Conservation (phyloP, 2,113 vertebrate species). For the Hymenochirus boettgeri region DNA sequence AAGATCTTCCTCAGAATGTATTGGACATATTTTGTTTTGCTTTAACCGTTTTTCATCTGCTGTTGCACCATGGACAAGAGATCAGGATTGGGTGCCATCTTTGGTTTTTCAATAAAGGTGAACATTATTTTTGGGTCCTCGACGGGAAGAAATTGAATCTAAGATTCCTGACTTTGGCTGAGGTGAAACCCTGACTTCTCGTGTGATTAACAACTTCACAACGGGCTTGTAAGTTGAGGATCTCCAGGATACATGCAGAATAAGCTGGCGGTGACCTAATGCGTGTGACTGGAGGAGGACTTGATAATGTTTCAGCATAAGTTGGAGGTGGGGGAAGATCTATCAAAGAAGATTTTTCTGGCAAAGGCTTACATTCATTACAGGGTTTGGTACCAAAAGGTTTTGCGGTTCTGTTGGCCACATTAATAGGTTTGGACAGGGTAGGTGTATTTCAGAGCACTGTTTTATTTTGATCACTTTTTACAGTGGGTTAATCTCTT, state of each 20-base stretch:
- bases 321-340: slow-evolving; percentile 70
- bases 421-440: slow-evolving; percentile 63
- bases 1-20: slow-evolving; percentile 74
- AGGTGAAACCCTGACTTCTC: slow-evolving; percentile 46
- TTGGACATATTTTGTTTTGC: slow-evolving; percentile 60
- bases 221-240: slow-evolving; percentile 60
- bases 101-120: slow-evolving; percentile 90
- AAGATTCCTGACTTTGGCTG: slow-evolving; percentile 79
- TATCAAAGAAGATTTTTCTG: slow-evolving; percentile 45
- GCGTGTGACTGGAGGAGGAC: slow-evolving; percentile 62
- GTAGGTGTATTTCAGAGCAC: slow-evolving; percentile 68
- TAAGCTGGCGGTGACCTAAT: slow-evolving; percentile 62
- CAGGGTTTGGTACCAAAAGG: slow-evolving; percentile 75
- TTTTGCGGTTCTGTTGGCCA: slow-evolving; percentile 84
- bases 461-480: slow-evolving; percentile 42
- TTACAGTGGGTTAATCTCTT: accelerated
- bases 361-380: slow-evolving; percentile 10
- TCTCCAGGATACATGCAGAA: slow-evolving; percentile 59
- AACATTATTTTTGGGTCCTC: slow-evolving; percentile 65
- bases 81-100: slow-evolving; percentile 86
- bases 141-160: slow-evolving; percentile 69
- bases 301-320: slow-evolving; percentile 69
- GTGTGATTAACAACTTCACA: slow-evolving; percentile 47
- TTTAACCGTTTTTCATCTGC: slow-evolving; percentile 75
- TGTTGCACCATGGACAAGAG: slow-evolving; percentile 89